Evolutionary conservation across 1,140 invertebrate species (phyloP).

Genomic region (Oedothorax gibbosus): DNA sequence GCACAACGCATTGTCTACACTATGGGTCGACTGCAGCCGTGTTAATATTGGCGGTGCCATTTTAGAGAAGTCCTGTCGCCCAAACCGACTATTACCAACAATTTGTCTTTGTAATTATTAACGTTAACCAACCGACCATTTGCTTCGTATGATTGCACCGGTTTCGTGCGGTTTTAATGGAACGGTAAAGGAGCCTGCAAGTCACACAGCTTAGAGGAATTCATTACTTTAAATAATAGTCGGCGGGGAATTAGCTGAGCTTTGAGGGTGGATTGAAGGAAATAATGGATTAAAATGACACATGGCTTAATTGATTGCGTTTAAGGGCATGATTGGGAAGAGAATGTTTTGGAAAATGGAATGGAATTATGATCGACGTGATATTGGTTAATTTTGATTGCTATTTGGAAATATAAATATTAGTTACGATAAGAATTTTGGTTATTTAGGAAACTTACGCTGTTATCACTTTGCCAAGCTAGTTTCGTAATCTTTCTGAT

Average conservation of each 20-base stretch:
- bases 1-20: neutral
- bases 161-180: constrained; percentile 42
- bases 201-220: constrained; percentile 29
- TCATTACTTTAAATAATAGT: constrained; percentile 56
- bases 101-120: constrained; percentile 59
- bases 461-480: no score
- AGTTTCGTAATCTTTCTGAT: no score
- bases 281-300: constrained; percentile 45
- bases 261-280: constrained; percentile 26
- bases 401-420: no score
- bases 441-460: no score
- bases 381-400: no score
- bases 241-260: constrained; percentile 5
- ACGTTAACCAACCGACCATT: constrained; percentile 36
- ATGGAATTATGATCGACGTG: neutral
- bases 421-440: no score
- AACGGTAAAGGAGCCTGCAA: constrained; percentile 36
- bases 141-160: constrained; percentile 37
- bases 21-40: constrained; percentile 9
- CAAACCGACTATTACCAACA: constrained; percentile 45
- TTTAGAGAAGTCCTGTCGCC: constrained; percentile 38
- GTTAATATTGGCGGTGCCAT: constrained; percentile 46
- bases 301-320: constrained; percentile 30
- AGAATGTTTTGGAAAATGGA: constrained; percentile 23
- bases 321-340: constrained; percentile 14